Evolutionary conservation across 2,113 vertebrate species (phyloP).

Genomic region (Ochotona curzoniae): DNA sequence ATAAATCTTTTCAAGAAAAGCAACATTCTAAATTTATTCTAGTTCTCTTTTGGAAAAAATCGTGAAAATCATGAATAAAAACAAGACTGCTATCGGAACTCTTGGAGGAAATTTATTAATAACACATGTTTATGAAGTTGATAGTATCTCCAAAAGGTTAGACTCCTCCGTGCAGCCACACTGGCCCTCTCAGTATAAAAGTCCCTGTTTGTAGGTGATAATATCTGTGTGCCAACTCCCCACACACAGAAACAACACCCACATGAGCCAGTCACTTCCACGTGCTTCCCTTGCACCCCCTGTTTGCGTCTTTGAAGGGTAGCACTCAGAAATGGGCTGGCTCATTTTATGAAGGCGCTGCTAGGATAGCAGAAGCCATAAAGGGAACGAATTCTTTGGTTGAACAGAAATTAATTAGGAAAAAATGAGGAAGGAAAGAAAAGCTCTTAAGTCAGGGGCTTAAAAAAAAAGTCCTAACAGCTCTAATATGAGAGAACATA

Average conservation of each 20-base stretch:
- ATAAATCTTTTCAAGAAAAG: background rate
- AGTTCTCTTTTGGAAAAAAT: constrained; percentile 37
- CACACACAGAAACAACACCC: background rate
- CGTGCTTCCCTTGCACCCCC: background rate
- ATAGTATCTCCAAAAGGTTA: background rate
- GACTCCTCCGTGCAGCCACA: too few species aligned
- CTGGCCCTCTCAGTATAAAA: background rate
- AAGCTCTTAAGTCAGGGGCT: constrained; percentile 68
- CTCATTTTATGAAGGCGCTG: background rate
- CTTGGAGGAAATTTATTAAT: background rate
- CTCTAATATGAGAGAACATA: constrained; percentile 78
- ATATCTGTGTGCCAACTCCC: background rate
- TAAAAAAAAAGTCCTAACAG: constrained; percentile 77
- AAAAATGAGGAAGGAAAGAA: constrained; percentile 72
- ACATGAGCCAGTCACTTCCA: background rate
- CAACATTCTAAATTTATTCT: constrained; percentile 2
- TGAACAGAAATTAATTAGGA: constrained; percentile 76
- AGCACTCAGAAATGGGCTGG: constrained; percentile 58
- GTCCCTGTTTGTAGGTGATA: background rate
- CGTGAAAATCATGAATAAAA: constrained; percentile 27
- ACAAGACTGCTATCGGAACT: background rate
- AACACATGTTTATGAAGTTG: background rate
- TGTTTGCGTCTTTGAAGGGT: background rate
- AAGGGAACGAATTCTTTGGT: constrained; percentile 68
- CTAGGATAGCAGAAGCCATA: constrained; percentile 46